A percentile compares a stretch with the other conserved stretches of the same genome.
These are phyloP conservation scores for Parnassius glacialis DNA, from an alignment of 2,888 invertebrate species.

Conservation along the genomic window DNA sequence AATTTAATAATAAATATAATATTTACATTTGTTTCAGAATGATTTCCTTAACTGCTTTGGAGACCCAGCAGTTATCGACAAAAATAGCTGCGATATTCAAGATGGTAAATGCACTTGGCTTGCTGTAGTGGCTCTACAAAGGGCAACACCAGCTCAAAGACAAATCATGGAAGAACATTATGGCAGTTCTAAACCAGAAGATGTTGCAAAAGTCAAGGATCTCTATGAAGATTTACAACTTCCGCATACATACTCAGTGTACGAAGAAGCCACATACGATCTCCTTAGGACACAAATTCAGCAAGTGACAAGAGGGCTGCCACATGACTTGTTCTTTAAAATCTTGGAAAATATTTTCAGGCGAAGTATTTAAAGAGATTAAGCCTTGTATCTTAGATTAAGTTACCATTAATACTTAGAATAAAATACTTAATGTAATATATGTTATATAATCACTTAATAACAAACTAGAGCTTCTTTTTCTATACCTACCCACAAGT, in stretches of 20 bases:
- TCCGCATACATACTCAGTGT: slow-evolving; percentile 87
- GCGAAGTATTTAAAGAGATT: slow-evolving; percentile 79
- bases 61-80: slow-evolving; percentile 91
- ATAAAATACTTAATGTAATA: neutral
- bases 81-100: slow-evolving; percentile 94
- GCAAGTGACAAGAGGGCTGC: slow-evolving; percentile 89
- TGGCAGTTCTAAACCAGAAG: slow-evolving; percentile 84
- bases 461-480: no score
- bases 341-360: slow-evolving; percentile 90
- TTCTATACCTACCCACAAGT: no score
- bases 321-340: slow-evolving; percentile 90
- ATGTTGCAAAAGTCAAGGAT: slow-evolving; percentile 85
- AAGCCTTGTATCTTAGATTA: neutral
- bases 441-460: no score
- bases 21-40: slow-evolving; percentile 77
- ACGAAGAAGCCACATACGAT: slow-evolving; percentile 92
- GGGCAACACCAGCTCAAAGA: slow-evolving; percentile 85
- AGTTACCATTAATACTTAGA: neutral
- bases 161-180: slow-evolving; percentile 89
- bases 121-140: slow-evolving; percentile 92
- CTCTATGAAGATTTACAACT: slow-evolving; percentile 89
- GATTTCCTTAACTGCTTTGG: slow-evolving; percentile 96
- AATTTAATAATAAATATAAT: no score
- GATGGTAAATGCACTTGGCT: slow-evolving; percentile 99
- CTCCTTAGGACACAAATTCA: slow-evolving; percentile 91